These are phyloP conservation scores for Philopotamus ludificatus DNA, from an alignment of 1,140 invertebrate genomes.

Conservation along the genomic window DNA sequence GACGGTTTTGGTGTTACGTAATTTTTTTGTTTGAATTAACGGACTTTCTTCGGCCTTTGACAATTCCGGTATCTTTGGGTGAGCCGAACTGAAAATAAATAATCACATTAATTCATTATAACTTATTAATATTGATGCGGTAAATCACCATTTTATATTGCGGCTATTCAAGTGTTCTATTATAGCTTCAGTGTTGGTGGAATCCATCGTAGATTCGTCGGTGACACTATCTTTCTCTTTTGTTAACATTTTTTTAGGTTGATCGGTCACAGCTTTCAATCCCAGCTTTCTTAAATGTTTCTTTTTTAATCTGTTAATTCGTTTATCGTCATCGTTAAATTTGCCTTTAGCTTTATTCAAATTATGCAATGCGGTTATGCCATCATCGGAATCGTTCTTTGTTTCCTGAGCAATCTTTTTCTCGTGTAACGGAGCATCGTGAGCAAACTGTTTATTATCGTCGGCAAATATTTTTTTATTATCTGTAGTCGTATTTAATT, in stretches of 20 bases:
- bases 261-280: constrained; percentile 46
- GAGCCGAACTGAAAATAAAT: background rate
- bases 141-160: too few species aligned
- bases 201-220: constrained; percentile 44
- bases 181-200: constrained; percentile 40
- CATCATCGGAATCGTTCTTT: background rate
- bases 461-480: constrained; percentile 14
- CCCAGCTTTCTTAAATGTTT: constrained; percentile 59
- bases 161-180: constrained; percentile 39
- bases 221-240: constrained; percentile 41
- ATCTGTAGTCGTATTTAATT: constrained; percentile 8
- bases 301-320: constrained; percentile 55
- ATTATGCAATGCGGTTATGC: background rate
- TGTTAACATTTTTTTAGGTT: constrained; percentile 5
- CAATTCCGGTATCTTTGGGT: background rate
- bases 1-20: background rate
- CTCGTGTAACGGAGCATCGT: background rate
- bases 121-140: too few species aligned
- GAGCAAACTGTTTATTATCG: background rate
- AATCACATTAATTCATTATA: background rate
- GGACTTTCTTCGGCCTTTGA: background rate
- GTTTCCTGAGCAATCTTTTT: background rate
- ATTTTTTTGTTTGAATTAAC: constrained; percentile 1
- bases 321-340: constrained; percentile 33
- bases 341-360: background rate